Base-by-base conservation (phyloP, 2,888 invertebrate genomes). In the Eristalinus sepulchralis region DNA sequence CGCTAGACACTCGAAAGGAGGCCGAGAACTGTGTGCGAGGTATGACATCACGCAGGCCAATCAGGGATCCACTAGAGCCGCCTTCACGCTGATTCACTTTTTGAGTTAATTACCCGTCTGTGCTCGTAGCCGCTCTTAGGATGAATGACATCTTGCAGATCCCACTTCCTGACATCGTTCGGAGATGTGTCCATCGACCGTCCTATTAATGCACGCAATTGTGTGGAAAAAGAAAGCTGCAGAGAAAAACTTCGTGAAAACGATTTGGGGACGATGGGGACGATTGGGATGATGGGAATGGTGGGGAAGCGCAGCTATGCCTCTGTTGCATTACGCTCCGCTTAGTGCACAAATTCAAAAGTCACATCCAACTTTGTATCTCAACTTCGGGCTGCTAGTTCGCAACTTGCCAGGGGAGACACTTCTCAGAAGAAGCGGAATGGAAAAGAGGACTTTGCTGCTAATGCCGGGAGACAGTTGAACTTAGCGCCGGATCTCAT, bases 281-380 rank as follows among this genome's bases (percentile, higher is more conserved):
- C 2, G 5, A 27, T n/a, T n/a, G n/a, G n/a, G n/a, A n/a, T n/a
- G 17, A 27, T 5, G 27, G 5, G 27, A 5, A 27, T 3, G 5
- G 5, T 27, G 27, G 27, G 6, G 47, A 76, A 27, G 60, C 71
- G 67, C 47, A 84, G 73, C 72, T 59, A 77, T n/a, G 55, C 27
- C n/a, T n/a, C 33, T 33, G 27, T 47, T 77, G 81, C 81, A 85
- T 73, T 68, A 72, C 72, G 72, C 77, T 77, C 33, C 73, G 70
- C 77, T 85, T 53, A 70, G 68, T 85, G 85, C 81, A 85, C 85
- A 85, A 85, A 85, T 39, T 82, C 72, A 85, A 85, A 81, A 85
- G 77, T 77, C 72, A 68, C 73, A 73, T 85, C 64, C 64, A 85
- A 77, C 85, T 79, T 70, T 70, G 63, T 57, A 33, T 34, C 53